A percentile compares a stretch with the other conserved stretches of the same genome.
These are phyloP conservation scores for Odontothrips loti DNA, from an alignment of 2,888 invertebrate genomes.

Conservation along the genomic window DNA sequence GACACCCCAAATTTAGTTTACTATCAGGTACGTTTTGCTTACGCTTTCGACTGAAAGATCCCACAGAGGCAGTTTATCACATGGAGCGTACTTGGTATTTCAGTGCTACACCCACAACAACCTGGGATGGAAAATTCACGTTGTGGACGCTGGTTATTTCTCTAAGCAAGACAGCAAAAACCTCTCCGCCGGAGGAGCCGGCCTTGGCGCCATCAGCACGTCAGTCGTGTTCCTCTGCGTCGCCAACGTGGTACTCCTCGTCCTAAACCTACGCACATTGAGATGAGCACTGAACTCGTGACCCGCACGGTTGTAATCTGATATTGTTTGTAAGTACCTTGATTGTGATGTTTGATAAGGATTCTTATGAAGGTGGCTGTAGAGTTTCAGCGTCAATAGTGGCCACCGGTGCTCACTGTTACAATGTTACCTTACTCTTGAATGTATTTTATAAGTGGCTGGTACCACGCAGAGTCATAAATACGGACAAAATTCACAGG, in stretches of 20 bases:
- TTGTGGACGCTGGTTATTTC: conserved; percentile 65
- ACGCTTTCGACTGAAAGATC: neutral
- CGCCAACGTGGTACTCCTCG: neutral
- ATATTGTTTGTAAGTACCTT: neutral
- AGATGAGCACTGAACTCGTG: neutral
- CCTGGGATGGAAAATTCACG: conserved; percentile 88
- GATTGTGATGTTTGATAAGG: conserved; percentile 18
- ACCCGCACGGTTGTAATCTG: neutral
- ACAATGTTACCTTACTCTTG: neutral
- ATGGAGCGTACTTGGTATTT: conserved; percentile 38
- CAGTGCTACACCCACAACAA: conserved; percentile 92
- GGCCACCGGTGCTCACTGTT: conserved; percentile 16
- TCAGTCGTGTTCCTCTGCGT: neutral
- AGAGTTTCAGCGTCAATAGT: neutral
- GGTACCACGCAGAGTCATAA: neutral
- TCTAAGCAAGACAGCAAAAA: neutral
- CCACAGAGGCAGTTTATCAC: neutral
- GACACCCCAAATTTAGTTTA: conserved; percentile 81
- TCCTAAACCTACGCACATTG: neutral
- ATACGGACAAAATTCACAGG: neutral
- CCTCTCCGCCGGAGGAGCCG: neutral
- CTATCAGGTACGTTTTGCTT: conserved; percentile 67
- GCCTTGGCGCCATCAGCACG: neutral
- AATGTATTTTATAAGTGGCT: neutral
- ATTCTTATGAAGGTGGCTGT: neutral